phyloP scores from a whole-genome alignment of 2,797 vertebrate species.

The Adelosebastes latens region DNA sequence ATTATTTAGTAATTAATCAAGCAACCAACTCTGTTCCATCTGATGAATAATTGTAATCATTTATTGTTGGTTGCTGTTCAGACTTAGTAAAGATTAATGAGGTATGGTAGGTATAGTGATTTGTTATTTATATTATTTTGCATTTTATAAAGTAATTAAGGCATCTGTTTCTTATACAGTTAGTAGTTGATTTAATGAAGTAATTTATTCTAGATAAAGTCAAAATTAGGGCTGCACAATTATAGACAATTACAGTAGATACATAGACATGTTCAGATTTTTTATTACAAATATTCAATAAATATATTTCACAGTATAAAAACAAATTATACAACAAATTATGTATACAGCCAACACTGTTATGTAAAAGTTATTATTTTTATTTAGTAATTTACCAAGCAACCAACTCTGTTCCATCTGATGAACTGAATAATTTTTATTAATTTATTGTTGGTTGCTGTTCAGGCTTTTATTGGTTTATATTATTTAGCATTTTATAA shows the following conservation, averaged over 20 bases:
- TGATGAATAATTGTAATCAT: neutral
- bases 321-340: neutral
- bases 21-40: neutral
- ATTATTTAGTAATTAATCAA: neutral
- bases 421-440: neutral
- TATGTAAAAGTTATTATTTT: neutral
- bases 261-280: too few species aligned
- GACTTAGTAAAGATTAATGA: neutral
- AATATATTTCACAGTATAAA: too few species aligned
- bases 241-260: too few species aligned
- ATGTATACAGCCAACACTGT: neutral
- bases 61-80: neutral
- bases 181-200: neutral
- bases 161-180: neutral
- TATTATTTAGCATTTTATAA: neutral
- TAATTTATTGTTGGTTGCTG: neutral
- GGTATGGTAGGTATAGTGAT: too few species aligned
- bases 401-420: neutral
- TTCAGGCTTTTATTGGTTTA: neutral
- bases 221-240: too few species aligned
- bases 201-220: neutral
- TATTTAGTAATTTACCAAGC: neutral
- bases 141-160: neutral
- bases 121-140: neutral
- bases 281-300: too few species aligned